Percentiles rank a stretch among this genome's conserved stretches.
phyloP scores from a whole-genome alignment of 2,113 vertebrate genomes.

The Bufo bufo region DNA sequence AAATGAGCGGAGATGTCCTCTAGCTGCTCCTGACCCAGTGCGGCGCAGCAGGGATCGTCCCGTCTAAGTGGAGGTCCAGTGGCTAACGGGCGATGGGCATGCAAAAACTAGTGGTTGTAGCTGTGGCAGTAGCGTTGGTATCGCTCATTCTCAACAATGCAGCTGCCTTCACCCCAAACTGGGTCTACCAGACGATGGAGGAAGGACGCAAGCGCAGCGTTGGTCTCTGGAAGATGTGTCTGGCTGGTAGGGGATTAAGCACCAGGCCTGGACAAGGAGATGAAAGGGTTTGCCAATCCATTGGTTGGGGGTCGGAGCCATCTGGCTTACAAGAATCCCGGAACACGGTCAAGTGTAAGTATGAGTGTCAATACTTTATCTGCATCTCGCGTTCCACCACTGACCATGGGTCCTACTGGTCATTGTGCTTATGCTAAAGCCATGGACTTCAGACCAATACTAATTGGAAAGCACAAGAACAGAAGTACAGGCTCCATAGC shows the following conservation, averaged over 20 bases:
- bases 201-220: conserved; percentile 91
- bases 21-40: conserved; percentile 71
- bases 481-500: neutral
- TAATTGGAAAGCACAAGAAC: no score
- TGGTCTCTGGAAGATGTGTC: conserved; percentile 94
- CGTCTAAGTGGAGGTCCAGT: conserved; percentile 7
- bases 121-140: conserved; percentile 90
- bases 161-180: conserved; percentile 92
- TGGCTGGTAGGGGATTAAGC: conserved; percentile 70
- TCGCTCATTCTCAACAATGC: conserved; percentile 93
- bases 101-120: conserved; percentile 90
- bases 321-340: conserved; percentile 93
- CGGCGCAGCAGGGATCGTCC: conserved; percentile 30
- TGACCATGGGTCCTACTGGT: neutral
- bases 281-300: conserved; percentile 77
- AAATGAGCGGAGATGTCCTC: conserved; percentile 97
- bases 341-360: conserved; percentile 96
- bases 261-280: conserved; percentile 69
- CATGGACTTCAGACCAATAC: no score
- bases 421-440: no score
- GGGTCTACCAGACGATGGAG: conserved; percentile 91
- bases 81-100: conserved; percentile 81
- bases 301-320: conserved; percentile 90
- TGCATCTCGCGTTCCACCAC: neutral
- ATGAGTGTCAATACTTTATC: neutral